Evolutionary conservation across 2,797 vertebrate species (phyloP), one percentile per base, ranked within the genome.

Genomic region (Sebastes jordani): DNA sequence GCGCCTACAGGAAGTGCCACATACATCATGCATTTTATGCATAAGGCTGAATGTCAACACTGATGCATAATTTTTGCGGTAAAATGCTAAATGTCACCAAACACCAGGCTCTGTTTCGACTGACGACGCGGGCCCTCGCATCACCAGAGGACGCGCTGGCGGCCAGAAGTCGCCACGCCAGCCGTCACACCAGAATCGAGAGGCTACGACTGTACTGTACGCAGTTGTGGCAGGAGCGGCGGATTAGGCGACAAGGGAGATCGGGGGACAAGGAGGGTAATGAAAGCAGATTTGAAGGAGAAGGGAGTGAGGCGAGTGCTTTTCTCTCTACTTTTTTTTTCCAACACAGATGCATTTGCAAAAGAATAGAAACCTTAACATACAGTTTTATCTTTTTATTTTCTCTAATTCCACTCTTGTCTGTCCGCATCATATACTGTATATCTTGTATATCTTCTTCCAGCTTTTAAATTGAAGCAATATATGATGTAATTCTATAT

Each of bases 31-130:
- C 86, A 93, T 93, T 93, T 93, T 92, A 93, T 94, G 88, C 91
- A 93, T 90, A 91, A 86, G 88, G 85, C 87, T 89, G 89, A 93
- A 95, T 93, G 93, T 94, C 93, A 95, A 91, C 91, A 93, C 73
- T 70, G 91, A 93, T 94, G 91, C 92, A 93, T 92, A 91, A 93
- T 92, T 94, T 93, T 89, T 76, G 71, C 60, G 60, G 82, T 88
- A 90, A 94, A 94, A 91, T 80, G 78, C 88, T 92, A 93, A 93
- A 95, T 95, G 95, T 94, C 94, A 93, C 85, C 87, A 89, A 93
- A 91, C 92, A 92, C 80, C 92, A 82, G 80, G 71, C 88, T 89
- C 74, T 70, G 81, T 91, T 90, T 83, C 42, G 63, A 90, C 83
- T 82, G 84, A 88, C 80, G 74, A 74, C 60, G 75, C 60, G 5